Evolutionary conservation across 2,797 vertebrate species (phyloP).

Genomic region (Sebastes minor): DNA sequence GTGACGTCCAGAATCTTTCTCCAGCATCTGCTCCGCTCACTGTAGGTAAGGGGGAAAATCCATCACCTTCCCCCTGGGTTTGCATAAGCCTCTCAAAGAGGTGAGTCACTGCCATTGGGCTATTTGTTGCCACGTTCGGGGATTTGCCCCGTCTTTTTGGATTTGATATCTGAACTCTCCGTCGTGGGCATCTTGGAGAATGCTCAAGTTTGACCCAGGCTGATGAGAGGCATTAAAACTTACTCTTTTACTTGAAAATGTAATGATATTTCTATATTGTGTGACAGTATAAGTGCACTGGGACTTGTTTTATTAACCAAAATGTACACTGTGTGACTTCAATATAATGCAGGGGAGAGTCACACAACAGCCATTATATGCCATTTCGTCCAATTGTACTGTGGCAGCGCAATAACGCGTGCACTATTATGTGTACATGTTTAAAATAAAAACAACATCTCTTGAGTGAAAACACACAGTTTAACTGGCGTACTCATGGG

Average conservation of each 20-base stretch:
- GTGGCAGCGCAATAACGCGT: constrained; percentile 24
- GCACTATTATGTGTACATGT: constrained; percentile 46
- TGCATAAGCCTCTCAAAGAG: constrained; percentile 86
- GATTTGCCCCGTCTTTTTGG: constrained; percentile 80
- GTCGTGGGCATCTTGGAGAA: constrained; percentile 52
- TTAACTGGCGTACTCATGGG: constrained; percentile 63
- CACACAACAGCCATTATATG: constrained; percentile 4
- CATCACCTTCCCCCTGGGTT: constrained; percentile 87
- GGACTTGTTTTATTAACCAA: constrained; percentile 17
- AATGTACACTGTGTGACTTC: constrained; percentile 8
- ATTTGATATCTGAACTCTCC: constrained; percentile 79
- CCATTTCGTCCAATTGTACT: constrained; percentile 33
- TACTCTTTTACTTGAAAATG: constrained; percentile 2
- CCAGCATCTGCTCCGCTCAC: constrained; percentile 86
- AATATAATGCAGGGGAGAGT: constrained; percentile 9
- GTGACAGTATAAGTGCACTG: not conserved
- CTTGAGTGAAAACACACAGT: constrained; percentile 60
- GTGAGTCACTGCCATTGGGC: constrained; percentile 79
- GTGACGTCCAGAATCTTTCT: constrained; percentile 83
- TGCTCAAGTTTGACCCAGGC: constrained; percentile 31
- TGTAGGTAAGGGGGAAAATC: constrained; percentile 85
- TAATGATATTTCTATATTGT: constrained; percentile 14
- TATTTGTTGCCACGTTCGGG: constrained; percentile 83
- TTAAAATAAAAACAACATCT: constrained; percentile 10
- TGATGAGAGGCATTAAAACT: constrained; percentile 33